phyloP scores from a whole-genome alignment of 2,888 invertebrate species.

The Athalia cordata region DNA sequence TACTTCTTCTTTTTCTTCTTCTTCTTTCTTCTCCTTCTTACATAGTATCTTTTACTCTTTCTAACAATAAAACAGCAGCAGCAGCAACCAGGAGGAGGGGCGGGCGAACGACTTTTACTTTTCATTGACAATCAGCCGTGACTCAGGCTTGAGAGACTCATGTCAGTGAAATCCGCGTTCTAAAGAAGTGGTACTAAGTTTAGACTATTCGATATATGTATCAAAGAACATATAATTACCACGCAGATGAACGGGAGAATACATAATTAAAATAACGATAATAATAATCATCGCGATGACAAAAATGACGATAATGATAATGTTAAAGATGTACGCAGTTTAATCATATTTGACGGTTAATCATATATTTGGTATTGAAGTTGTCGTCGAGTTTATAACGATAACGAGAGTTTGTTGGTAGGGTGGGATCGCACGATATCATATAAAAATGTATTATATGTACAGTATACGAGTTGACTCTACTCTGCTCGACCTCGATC shows the following conservation, averaged over 20 bases:
- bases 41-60: not conserved
- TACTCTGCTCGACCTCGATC: conserved; percentile 65
- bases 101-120: conserved; percentile 65
- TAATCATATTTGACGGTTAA: too few relatives aligned
- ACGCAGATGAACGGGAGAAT: not conserved
- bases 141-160: conserved; percentile 46
- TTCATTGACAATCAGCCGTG: conserved; percentile 59
- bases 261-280: too few relatives aligned
- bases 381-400: too few relatives aligned
- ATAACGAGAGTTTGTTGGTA: too few relatives aligned
- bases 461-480: conserved; percentile 61
- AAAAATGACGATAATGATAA: too few relatives aligned
- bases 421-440: conserved; percentile 50
- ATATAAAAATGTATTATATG: conserved; percentile 44
- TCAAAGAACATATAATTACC: not conserved
- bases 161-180: not conserved
- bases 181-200: not conserved
- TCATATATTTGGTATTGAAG: too few relatives aligned
- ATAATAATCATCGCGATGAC: too few relatives aligned
- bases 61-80: not conserved
- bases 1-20: conserved; percentile 27
- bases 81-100: not conserved
- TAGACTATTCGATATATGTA: not conserved
- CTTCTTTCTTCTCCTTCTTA: not conserved
- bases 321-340: too few relatives aligned